Base-by-base conservation (phyloP, 2,797 vertebrate genomes). In the Crax fasciolata region DNA sequence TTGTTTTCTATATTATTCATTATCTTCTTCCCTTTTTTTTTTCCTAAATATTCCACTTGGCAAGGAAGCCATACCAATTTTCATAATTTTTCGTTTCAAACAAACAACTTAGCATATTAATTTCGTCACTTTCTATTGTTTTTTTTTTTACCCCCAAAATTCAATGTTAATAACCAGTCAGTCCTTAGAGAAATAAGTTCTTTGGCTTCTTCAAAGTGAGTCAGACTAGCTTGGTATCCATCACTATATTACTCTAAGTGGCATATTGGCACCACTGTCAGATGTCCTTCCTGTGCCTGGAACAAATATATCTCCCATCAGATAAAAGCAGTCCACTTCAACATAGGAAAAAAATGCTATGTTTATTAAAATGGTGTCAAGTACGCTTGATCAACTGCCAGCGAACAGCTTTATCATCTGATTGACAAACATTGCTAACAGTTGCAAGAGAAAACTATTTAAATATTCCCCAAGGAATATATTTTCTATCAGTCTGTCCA, bases 311-410 rank as follows among this genome's bases (percentile, higher is more conserved):
- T 79, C 66, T 75, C 66, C 58, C 74, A 85, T 65, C 76, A 68
- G 62, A 92, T 52, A 85, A 91, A 82, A 80, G 8, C 18, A 87
- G 38, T 27, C 28, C 72, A 68, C 66, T 83, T 86, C 70, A 72
- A 57, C 74, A 70, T 4, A 46, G 41, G 41, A 61, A 74, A 87
- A 86, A 89, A 55, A 94, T 2, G 30, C 49, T 68, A 35, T 67
- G 70, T 80, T 93, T 87, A 84, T 91, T 96, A 90, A 94, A 91
- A 96, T 15, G 48, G 82, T 52, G 55, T 83, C 94, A 87, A 75
- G 67, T 8, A 18, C 30, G 71, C 84, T 81, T 46, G 6, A 86
- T 57, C 66, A 87, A 81, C 77, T 30, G 41, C 38, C 87, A 95
- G 44, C 1, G 32, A 91, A 78, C 46, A 79, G 87, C 70, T 89